phyloP scores from a whole-genome alignment of 2,888 invertebrate species.

The Agrilus cyanescens region DNA sequence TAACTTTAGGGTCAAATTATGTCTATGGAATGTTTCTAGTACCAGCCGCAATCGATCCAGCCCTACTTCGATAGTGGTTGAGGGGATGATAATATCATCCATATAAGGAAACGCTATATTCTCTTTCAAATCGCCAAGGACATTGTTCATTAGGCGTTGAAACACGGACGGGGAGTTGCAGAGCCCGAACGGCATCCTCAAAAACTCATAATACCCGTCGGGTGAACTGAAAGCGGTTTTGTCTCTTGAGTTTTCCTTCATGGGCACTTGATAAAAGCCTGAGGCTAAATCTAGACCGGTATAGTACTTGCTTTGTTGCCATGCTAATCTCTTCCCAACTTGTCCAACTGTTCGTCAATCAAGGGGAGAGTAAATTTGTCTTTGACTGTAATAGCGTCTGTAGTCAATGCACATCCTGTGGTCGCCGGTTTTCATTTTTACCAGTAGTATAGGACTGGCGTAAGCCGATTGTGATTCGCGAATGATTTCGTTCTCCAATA shows the following conservation, averaged over 20 bases:
- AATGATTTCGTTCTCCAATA: too few species aligned
- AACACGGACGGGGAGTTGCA: too few species aligned
- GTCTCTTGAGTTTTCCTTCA: not conserved
- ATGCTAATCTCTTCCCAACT: too few species aligned
- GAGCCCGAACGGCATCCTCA: too few species aligned
- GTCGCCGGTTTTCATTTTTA: not conserved
- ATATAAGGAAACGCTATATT: not conserved
- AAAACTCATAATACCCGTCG: too few species aligned
- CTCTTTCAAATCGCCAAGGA: too few species aligned
- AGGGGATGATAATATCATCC: not conserved
- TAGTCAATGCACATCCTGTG: not conserved
- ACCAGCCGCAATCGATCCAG: not conserved
- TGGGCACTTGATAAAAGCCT: not conserved
- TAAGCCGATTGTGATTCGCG: too few species aligned
- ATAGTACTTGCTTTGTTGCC: too few species aligned
- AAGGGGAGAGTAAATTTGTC: too few species aligned
- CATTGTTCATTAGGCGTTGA: too few species aligned
- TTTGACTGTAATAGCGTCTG: not conserved
- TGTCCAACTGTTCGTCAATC: too few species aligned
- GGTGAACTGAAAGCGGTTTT: not conserved
- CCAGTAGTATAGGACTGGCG: too few species aligned
- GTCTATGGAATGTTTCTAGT: slow-evolving; percentile 10
- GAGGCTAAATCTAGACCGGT: not conserved
- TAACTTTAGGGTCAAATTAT: slow-evolving; percentile 24
- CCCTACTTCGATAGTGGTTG: not conserved